A percentile compares a stretch with the other conserved stretches of the same genome.
These are phyloP conservation scores for Arenaria interpres DNA, from an alignment of 2,113 vertebrate species.

Conservation along the genomic window DNA sequence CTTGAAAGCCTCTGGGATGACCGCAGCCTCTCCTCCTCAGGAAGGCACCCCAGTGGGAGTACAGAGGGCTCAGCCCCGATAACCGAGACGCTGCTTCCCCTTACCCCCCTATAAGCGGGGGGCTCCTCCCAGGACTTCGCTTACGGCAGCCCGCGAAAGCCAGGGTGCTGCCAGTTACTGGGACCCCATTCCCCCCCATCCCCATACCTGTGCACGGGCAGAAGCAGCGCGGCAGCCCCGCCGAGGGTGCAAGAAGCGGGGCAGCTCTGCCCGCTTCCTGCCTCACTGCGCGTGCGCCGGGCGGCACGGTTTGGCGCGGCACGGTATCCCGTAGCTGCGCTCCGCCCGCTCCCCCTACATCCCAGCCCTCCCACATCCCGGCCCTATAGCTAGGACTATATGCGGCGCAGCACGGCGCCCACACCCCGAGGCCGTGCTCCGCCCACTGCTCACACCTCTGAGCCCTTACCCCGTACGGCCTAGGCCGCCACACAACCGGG, in stretches of 20 bases:
- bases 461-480: background rate
- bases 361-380: too few relatives aligned
- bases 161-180: background rate
- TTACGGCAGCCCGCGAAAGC: background rate
- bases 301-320: background rate
- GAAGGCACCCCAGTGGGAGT: background rate
- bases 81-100: background rate
- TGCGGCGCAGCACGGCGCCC: background rate
- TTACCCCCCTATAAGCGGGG: background rate
- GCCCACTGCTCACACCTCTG: background rate
- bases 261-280: background rate
- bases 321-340: background rate
- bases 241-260: background rate
- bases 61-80: background rate
- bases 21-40: background rate
- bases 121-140: background rate
- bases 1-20: background rate
- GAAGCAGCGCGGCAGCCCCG: background rate
- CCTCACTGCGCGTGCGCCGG: background rate
- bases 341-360: background rate
- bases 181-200: background rate
- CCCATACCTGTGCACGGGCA: background rate
- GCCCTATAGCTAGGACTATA: background rate
- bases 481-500: background rate
- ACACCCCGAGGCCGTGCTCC: too few relatives aligned